phyloP scores from a whole-genome alignment of 2,797 vertebrate species.

The Diplodus sargus region DNA sequence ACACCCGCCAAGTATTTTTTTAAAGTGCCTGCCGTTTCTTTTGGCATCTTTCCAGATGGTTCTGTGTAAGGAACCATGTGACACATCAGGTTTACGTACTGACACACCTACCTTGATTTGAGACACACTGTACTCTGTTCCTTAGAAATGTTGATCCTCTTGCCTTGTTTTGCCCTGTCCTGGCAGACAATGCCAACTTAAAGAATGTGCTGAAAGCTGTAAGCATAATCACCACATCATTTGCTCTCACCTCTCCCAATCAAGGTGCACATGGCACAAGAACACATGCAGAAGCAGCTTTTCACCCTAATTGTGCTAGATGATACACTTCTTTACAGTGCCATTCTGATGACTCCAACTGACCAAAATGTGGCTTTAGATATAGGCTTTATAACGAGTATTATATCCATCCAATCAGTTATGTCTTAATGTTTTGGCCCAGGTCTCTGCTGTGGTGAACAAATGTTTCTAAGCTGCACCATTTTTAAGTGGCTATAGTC shows the following conservation, averaged over 20 bases:
- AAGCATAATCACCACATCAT: not conserved
- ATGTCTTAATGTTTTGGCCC: not conserved
- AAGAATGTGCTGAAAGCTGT: not conserved
- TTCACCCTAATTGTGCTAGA: not conserved
- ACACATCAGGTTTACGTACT: not conserved
- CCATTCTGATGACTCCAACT: not conserved
- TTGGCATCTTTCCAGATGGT: no score
- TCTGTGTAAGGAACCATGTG: no score
- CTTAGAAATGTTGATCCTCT: not conserved
- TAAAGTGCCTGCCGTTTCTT: no score
- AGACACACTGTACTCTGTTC: not conserved
- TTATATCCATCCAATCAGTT: not conserved
- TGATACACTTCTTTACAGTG: not conserved
- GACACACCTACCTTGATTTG: not conserved
- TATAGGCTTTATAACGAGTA: not conserved
- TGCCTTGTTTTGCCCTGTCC: not conserved
- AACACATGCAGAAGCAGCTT: not conserved
- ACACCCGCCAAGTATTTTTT: no score
- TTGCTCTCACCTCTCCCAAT: not conserved
- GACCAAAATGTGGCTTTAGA: not conserved
- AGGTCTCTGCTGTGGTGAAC: slow-evolving; percentile 1
- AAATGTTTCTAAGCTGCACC: not conserved
- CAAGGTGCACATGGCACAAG: not conserved
- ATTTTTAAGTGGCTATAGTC: no score
- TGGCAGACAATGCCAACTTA: not conserved